A percentile compares a stretch with the other conserved stretches of the same genome.
phyloP scores from a whole-genome alignment of 2,888 invertebrate genomes.

The Drosophila yooni region DNA sequence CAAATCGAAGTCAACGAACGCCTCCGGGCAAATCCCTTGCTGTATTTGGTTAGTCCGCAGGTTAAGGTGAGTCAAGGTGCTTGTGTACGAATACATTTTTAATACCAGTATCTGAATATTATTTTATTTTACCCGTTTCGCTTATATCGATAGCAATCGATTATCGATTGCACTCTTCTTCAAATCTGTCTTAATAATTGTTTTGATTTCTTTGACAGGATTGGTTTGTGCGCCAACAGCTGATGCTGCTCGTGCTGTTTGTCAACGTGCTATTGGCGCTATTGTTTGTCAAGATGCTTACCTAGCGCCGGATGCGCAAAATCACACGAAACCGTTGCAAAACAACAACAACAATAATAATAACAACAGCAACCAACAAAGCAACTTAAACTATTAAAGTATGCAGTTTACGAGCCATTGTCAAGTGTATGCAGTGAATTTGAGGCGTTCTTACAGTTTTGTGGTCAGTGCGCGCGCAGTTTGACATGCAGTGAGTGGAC shows the following conservation, averaged over 20 bases:
- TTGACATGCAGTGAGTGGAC: background rate
- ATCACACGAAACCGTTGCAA: constrained; percentile 49
- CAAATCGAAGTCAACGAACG: constrained; percentile 96
- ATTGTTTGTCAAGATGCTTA: constrained; percentile 97
- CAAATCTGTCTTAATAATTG: background rate
- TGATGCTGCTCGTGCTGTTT: constrained; percentile 96
- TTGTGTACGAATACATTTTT: too few relatives aligned
- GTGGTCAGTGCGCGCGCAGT: constrained; percentile 6
- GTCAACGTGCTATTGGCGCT: constrained; percentile 97
- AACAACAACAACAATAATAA: constrained; percentile 19
- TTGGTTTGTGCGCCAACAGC: constrained; percentile 98
- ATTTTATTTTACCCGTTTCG: background rate
- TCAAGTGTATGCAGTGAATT: constrained; percentile 15
- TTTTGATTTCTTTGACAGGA: constrained; percentile 87
- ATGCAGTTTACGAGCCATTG: constrained; percentile 30
- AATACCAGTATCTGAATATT: background rate
- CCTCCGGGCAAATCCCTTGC: constrained; percentile 96
- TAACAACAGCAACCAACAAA: constrained; percentile 4
- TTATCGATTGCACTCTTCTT: background rate
- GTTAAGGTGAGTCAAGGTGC: constrained; percentile 91
- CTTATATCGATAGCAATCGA: background rate
- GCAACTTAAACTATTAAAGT: constrained; percentile 4
- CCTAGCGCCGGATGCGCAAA: constrained; percentile 88
- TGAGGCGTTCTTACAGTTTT: constrained; percentile 22
- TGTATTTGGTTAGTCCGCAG: constrained; percentile 98